A percentile compares a stretch with the other conserved stretches of the same genome.
Evolutionary conservation across 2,797 vertebrate genomes (phyloP).

Genomic region (Tenualosa ilisha): DNA sequence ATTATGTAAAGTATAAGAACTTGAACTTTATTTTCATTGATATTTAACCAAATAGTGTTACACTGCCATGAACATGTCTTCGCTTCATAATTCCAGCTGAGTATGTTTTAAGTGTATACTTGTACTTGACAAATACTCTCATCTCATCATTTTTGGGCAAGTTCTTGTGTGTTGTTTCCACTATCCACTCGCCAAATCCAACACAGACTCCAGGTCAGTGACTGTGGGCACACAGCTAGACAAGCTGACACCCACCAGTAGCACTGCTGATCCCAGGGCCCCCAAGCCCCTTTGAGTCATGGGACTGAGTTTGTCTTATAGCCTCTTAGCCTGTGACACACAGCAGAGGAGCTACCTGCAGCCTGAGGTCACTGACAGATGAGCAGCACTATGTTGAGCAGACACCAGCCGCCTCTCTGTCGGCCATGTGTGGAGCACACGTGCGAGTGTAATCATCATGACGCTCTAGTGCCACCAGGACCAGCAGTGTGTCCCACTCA

Average conservation of each 20-base stretch:
- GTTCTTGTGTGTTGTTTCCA: background rate
- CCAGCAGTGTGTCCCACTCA: background rate
- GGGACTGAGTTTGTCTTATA: no score
- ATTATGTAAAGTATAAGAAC: background rate
- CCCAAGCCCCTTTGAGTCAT: no score
- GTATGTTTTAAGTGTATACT: no score
- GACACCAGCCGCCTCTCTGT: background rate
- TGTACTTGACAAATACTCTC: background rate
- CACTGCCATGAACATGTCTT: background rate
- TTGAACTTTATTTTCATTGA: background rate
- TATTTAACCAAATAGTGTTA: no score
- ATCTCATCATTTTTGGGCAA: no score
- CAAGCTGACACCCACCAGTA: background rate
- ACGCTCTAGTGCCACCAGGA: background rate
- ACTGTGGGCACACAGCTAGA: background rate
- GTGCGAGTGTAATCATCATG: background rate
- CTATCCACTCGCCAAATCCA: background rate
- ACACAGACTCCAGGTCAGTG: background rate
- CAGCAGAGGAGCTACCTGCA: background rate
- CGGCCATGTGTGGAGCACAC: background rate
- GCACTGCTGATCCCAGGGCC: background rate
- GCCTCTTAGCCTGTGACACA: background rate
- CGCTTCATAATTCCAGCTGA: no score
- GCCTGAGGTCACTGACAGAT: background rate
- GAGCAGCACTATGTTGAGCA: background rate